Conservation (phyloP, 1,140 invertebrate species). For the Drosophila neocordata region DNA sequence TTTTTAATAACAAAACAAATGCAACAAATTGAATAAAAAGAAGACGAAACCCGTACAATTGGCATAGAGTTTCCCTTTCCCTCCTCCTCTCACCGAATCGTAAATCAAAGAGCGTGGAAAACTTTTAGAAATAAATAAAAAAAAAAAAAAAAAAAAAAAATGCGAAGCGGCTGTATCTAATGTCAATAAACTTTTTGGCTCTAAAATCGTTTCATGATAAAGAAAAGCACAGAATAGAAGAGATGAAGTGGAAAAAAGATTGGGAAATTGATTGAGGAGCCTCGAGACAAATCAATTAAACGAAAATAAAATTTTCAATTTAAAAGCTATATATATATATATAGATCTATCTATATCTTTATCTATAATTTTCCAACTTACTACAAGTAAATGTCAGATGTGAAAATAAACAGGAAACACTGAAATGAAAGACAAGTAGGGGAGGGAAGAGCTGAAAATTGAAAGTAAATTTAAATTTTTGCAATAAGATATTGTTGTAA, state of each 20-base stretch:
- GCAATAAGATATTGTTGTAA: conserved; percentile 52
- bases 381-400: conserved; percentile 45
- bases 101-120: conserved; percentile 63
- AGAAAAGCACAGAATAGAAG: conserved; percentile 6
- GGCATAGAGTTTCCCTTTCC: conserved; percentile 29
- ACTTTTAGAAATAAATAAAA: conserved; percentile 43
- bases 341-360: conserved; percentile 2
- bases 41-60: conserved; percentile 21
- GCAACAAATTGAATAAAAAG: conserved; percentile 33
- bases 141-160: conserved; percentile 25
- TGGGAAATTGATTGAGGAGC: conserved; percentile 52
- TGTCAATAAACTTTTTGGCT: conserved; percentile 75
- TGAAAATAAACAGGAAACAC: conserved; percentile 52
- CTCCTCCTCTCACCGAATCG: conserved; percentile 2
- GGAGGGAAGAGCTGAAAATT: conserved; percentile 23
- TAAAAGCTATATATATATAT: background rate
- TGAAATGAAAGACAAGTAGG: conserved; percentile 11
- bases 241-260: conserved; percentile 1
- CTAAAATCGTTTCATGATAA: conserved; percentile 56
- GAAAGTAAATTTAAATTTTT: conserved; percentile 76
- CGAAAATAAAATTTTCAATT: conserved; percentile 10
- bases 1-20: conserved; percentile 61
- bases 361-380: conserved; percentile 3
- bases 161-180: conserved; percentile 46
- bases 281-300: conserved; percentile 75